Base-by-base conservation (phyloP, 2,888 invertebrate genomes). In the Melinopterus prodromus region DNA sequence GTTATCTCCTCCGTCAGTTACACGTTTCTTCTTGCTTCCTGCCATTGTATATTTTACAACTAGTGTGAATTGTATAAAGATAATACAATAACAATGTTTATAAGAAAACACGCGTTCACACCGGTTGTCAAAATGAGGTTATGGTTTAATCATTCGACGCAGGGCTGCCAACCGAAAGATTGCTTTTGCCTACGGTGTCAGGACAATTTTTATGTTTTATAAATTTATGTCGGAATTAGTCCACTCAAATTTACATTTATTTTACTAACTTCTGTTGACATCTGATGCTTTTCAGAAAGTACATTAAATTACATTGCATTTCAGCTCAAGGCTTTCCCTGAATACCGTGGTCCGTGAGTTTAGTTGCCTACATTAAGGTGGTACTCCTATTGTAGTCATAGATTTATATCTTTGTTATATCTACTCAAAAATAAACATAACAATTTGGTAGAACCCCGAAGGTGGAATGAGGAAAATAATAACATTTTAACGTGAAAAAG, bases 11-110 rank as follows among this genome's bases (percentile, higher is more conserved):
- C 76, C 78, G 70, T 26, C 77, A 37, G 82, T 78, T 16, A 79
- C 79, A 74, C 83, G 82, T 83, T 86, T 86, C 78, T 88, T 88
- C 6, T 81, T 83, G 16, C 87, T 84, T 26, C 87, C 87, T 16
- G 87, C 87, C 88, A 88, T 88, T 82, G 80, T 80, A 78, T 38
- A 12, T 26, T 69, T n/a, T 1, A 9, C 9, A 26, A 53, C 1
- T 53, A 4, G 53, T 12, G 53, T 53, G 1, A 53, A 53, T 53
- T 53, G 53, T 53, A 53, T 3, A 9, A 53, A 9, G 53, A 53
- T 53, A 53, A 53, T 12, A 53, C 53, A 53, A 53, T 53, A 53
- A 53, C 12, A 53, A 7, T 53, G 53, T 53, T 26, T 9, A 53
- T 7, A 53, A 9, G 53, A n/a, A 14, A 74, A 36, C 74, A 74